Evolutionary conservation across 1,140 invertebrate species (phyloP), one percentile per base, ranked within the genome.

Genomic region (Cydia pomonella): DNA sequence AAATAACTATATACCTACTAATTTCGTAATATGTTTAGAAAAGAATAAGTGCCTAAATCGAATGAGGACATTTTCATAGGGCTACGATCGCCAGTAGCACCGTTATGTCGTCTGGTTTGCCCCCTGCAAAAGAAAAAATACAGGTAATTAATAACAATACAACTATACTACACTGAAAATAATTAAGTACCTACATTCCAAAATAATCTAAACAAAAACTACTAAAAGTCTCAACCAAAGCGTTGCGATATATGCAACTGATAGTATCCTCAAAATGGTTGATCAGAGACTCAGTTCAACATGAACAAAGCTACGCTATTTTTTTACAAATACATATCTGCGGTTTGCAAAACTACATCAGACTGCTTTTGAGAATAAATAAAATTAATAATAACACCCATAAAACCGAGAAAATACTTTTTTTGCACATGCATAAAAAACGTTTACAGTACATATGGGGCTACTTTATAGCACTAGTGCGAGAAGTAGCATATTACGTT

Each of bases 101-200:
- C 86, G 98, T 99, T 90, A 99, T 99, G 94, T 99, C 98, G 91
- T 99, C 98, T 69, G 98, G 98, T 94, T 99, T 99, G 76, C 98
- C 98, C 90, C 98, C 98, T 98, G 92, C 74, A 95, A 96, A 91
- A 82, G 87, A 93, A 82, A 82, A 82, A 87, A 78, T 83, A 77
- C 27, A 74, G 75, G 50, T 38, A 41, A 66, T 73, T 53, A 59
- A n/a, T 33, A 74, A 76, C n/a, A 53, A 73, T 59, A 73, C n/a
- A 21, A 62, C 72, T 29, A 73, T 38, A 71, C 21, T 29, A 44
- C 1, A 16, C 3, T 7, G 13, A 44, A 44, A 44, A 44, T 7
- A 13, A 13, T 44, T 13, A 44, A 7, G 6, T 38, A 38, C 33
- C 33, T 9, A 2, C 33, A 38, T 38, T 38, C 7, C 10, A 38